Evolutionary conservation across 1,140 invertebrate genomes (phyloP), one percentile per base, ranked within the genome.

Genomic region (Drosophila equinoxialis): DNA sequence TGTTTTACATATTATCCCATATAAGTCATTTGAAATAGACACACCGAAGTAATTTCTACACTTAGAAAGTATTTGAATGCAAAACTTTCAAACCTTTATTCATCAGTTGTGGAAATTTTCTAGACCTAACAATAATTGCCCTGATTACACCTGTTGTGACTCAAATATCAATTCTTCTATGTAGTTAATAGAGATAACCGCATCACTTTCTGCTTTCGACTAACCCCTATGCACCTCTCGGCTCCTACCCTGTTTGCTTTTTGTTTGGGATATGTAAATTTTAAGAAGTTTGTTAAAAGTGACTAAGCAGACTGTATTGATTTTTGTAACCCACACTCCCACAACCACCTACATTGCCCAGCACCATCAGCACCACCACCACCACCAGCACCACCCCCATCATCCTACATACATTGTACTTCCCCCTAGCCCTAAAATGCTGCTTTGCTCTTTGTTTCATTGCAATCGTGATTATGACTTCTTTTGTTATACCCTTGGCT

Each of bases 291-390:
- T 30, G 26, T 26, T 58, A 17, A 62, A 67, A 71, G 42, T 74
- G 65, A 79, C 70, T 77, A 80, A 86, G 69, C 84, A 57, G 59
- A 79, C 72, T 68, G 63, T 79, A 86, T 86, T 86, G 83, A 86
- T 86, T 86, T 87, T 41, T 23, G 39, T 14, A 17, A 48, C 17
- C 61, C 26, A 13, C 35, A n/a, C 14, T 33, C 6, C 3, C 7
- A n/a, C 41, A 45, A 6, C 42, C 5, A 45, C n/a, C 14, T 30
- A 30, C 30, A 30, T 30, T 30, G 5, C 30, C 30, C 30, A 30
- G 6, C 4, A 3, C n/a, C 42, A 14, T n/a, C n/a, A n/a, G n/a
- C n/a, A n/a, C n/a, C n/a, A n/a, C n/a, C n/a, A n/a, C n/a, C n/a
- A n/a, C n/a, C n/a, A n/a, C 30, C 30, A 30, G 6, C 4, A 3